Conservation (phyloP, 2,888 invertebrate species). For the Microctonus aethiopoides region DNA sequence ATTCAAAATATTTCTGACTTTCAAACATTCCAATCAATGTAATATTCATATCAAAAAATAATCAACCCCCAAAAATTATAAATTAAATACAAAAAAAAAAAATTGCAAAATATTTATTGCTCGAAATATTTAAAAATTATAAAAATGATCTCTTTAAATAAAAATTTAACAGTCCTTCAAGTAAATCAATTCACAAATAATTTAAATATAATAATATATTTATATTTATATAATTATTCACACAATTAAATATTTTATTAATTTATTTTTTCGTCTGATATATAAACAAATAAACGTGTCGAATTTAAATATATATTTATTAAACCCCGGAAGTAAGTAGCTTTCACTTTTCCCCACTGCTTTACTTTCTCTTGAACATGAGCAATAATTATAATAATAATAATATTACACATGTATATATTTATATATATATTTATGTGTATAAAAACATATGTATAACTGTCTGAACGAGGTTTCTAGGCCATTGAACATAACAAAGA, state of each 20-base stretch:
- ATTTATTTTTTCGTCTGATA: background rate
- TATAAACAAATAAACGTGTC: background rate
- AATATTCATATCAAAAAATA: too few species aligned
- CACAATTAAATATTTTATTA: background rate
- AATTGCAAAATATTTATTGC: too few species aligned
- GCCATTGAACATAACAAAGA: constrained; percentile 51
- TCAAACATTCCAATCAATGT: too few species aligned
- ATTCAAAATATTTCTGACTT: too few species aligned
- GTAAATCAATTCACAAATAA: too few species aligned
- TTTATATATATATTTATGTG: background rate
- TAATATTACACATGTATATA: too few species aligned
- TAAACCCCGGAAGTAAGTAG: constrained; percentile 53
- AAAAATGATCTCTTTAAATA: too few species aligned
- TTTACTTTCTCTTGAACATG: constrained; percentile 55
- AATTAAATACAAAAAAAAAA: too few species aligned
- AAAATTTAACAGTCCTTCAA: too few species aligned
- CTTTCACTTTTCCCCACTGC: constrained; percentile 60
- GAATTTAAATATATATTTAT: constrained; percentile 32
- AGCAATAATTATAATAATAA: constrained; percentile 27
- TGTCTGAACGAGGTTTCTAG: constrained; percentile 56
- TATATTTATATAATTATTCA: background rate
- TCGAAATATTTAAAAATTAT: too few species aligned
- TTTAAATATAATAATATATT: too few species aligned
- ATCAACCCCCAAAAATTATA: too few species aligned
- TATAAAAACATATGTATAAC: constrained; percentile 26